Evolutionary conservation across 2,888 invertebrate species (phyloP), one percentile per base, ranked within the genome.

Genomic region (Drosophila prostipennis): DNA sequence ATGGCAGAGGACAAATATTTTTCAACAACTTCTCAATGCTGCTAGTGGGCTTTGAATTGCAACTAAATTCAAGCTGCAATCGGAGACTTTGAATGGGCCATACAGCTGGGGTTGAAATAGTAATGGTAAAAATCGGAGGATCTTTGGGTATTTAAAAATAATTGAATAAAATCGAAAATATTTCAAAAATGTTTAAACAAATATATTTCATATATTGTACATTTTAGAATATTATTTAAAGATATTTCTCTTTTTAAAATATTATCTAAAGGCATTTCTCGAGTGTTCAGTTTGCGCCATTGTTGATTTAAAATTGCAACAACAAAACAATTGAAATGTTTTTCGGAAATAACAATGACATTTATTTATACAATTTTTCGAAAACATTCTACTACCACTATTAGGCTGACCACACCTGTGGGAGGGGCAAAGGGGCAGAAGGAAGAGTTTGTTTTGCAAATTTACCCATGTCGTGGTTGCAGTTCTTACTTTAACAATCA

Each of bases 1-100:
- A n/a, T 48, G 72, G 67, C 60, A 53, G 57, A 56, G 57, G 51
- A 63, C 65, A 74, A 69, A 74, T 58, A 75, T 64, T 65, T 79
- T 64, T 59, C 74, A 60, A 51, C 67, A 75, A 72, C 59, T 68
- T 77, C 57, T 57, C 72, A 71, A 61, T 74, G 65, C 40, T 55
- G 63, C 68, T 29, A 54, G 55, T 60, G 40, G 29, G 55, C 32
- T 52, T 43, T 37, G 42, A 60, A 56, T 60, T 60, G 56, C 45
- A 54, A 70, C 69, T 68, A 36, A 70, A 70, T 68, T 59, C 42
- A 29, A 51, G 53, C 49, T 42, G 46, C 43, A 70, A 58, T 60
- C 42, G 19, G 26, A 6, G 37, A 32, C 23, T 29, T 1, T 61
- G 39, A 36, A 23, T 23, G 11, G 4, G 45, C n/a, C 26, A 4